Percentiles rank a stretch among this genome's conserved stretches.
Conservation (phyloP, 2,797 vertebrate genomes). For the Squalus acanthias region DNA sequence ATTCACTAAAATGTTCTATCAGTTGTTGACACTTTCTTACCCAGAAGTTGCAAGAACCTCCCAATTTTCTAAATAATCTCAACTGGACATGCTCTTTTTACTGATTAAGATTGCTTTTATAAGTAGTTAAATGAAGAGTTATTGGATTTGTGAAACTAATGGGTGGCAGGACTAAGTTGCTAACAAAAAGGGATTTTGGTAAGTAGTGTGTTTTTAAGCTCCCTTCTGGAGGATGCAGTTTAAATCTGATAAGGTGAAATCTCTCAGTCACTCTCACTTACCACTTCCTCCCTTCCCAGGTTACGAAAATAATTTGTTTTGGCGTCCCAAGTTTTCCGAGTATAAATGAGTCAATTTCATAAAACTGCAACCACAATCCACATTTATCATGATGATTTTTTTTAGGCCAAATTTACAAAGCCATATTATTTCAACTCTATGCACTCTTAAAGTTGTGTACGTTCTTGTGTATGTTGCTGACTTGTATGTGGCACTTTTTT, state of each 20-base stretch:
- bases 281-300: neutral
- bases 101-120: neutral
- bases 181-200: neutral
- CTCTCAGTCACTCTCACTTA: neutral
- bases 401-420: neutral
- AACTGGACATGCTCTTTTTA: neutral
- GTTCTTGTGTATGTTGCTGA: conserved; percentile 24
- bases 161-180: neutral
- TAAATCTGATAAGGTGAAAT: neutral
- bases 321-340: neutral
- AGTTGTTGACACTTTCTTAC: neutral
- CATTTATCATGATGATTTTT: neutral
- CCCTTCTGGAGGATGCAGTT: neutral
- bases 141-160: neutral
- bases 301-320: neutral
- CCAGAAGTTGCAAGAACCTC: neutral
- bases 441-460: conserved; percentile 38
- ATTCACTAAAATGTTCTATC: neutral
- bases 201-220: neutral
- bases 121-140: neutral
- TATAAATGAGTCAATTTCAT: neutral
- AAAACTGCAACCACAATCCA: neutral
- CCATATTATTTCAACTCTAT: neutral
- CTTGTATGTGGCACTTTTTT: conserved; percentile 40
- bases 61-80: neutral